Conservation (phyloP, 1,140 invertebrate genomes). For the Drosophila oshimai region DNA sequence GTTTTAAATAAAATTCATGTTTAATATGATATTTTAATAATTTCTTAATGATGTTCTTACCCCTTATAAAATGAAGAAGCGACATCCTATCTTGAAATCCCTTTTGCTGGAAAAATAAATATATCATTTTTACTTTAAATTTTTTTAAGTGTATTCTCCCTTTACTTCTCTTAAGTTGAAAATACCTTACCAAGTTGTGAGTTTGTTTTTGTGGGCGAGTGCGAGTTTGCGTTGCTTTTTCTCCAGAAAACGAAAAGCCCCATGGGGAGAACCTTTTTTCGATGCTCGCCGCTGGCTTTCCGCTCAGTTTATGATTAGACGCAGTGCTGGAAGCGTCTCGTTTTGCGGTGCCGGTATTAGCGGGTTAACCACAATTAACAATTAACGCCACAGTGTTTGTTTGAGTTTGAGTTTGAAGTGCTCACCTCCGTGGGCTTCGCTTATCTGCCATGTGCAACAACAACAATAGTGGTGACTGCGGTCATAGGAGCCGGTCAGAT, state of each 20-base stretch:
- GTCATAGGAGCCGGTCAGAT: constrained; percentile 23
- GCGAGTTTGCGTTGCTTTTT: constrained; percentile 22
- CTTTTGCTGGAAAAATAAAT: too few relatives aligned
- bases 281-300: background rate
- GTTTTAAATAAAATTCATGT: too few relatives aligned
- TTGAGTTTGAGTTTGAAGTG: too few relatives aligned
- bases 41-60: too few relatives aligned
- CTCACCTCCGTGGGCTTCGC: constrained; percentile 16
- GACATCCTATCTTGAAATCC: too few relatives aligned
- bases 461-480: constrained; percentile 41
- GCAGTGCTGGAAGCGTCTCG: constrained; percentile 37
- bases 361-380: constrained; percentile 6
- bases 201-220: constrained; percentile 18
- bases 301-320: constrained; percentile 64
- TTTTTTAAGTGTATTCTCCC: background rate
- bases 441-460: constrained; percentile 65
- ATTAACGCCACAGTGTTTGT: constrained; percentile 5
- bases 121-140: too few relatives aligned
- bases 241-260: constrained; percentile 68
- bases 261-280: constrained; percentile 27
- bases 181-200: background rate
- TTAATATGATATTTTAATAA: too few relatives aligned
- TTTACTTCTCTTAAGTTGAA: background rate
- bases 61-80: too few relatives aligned
- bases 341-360: background rate